Percentiles rank a stretch among this genome's conserved stretches.
phyloP scores from a whole-genome alignment of 2,888 invertebrate species.

The Brachyptera putata region DNA sequence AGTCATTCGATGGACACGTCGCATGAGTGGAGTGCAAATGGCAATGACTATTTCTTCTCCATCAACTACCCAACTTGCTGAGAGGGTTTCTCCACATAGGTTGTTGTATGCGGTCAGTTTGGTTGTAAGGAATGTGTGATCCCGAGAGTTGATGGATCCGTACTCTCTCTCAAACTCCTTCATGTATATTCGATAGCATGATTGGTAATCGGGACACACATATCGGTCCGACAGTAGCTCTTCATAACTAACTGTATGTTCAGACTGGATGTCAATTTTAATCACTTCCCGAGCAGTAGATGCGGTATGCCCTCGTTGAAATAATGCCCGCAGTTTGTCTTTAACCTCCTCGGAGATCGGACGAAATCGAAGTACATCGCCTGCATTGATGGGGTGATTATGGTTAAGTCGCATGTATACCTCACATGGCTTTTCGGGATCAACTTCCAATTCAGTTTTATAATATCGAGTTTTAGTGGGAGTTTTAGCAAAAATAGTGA shows the following conservation, averaged over 20 bases:
- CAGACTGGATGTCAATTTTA: background rate
- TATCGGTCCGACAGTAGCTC: background rate
- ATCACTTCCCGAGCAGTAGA: background rate
- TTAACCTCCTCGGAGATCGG: background rate
- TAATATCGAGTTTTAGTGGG: background rate
- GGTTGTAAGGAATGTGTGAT: background rate
- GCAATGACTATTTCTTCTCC: too few species aligned
- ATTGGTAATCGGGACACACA: background rate
- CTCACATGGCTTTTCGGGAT: background rate
- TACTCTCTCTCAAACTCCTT: background rate
- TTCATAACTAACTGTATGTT: background rate
- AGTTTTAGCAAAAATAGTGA: background rate
- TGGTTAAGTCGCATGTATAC: background rate
- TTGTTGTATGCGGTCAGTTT: constrained; percentile 5
- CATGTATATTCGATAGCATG: background rate
- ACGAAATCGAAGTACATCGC: background rate
- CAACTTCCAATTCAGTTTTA: background rate
- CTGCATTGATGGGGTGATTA: background rate
- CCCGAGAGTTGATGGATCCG: background rate
- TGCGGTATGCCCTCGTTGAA: background rate
- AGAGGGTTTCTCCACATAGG: background rate
- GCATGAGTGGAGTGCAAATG: background rate
- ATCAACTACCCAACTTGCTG: background rate
- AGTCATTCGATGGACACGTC: constrained; percentile 10
- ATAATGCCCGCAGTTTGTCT: background rate